A percentile compares a stretch with the other conserved stretches of the same genome.
phyloP scores from a whole-genome alignment of 2,888 invertebrate genomes.

The Drosophila nigritarsus region DNA sequence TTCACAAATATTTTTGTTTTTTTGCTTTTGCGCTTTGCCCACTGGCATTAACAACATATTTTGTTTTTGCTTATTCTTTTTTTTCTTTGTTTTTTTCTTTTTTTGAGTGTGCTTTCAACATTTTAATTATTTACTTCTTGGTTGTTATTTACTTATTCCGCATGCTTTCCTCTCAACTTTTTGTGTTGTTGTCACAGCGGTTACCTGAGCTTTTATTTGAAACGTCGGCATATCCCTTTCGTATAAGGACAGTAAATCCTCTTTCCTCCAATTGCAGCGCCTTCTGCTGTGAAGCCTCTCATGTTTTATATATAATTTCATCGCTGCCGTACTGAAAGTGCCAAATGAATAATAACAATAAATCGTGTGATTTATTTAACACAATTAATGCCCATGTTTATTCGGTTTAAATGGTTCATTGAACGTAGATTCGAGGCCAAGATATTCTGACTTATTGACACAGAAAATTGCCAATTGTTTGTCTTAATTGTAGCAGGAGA shows the following conservation, averaged over 20 bases:
- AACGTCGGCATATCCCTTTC: neutral
- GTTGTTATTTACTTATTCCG: conserved; percentile 52
- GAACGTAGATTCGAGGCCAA: conserved; percentile 45
- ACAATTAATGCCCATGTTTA: conserved; percentile 55
- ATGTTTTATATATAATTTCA: neutral
- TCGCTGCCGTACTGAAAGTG: conserved; percentile 3
- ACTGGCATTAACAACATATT: conserved; percentile 43
- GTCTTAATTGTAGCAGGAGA: conserved; percentile 55
- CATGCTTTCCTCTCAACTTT: conserved; percentile 16
- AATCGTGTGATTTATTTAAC: conserved; percentile 57
- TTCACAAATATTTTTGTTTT: conserved; percentile 31
- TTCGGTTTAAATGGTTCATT: conserved; percentile 45
- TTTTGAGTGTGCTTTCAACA: conserved; percentile 21
- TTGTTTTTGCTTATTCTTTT: conserved; percentile 1
- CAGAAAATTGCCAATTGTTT: conserved; percentile 46
- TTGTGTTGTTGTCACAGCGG: conserved; percentile 1
- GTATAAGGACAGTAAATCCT: neutral
- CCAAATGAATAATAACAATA: conserved; percentile 39
- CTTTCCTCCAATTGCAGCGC: neutral
- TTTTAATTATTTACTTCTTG: conserved; percentile 58
- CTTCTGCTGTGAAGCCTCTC: neutral
- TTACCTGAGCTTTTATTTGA: conserved; percentile 17
- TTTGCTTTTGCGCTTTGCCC: conserved; percentile 21
- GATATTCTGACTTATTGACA: conserved; percentile 64
- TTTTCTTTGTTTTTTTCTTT: neutral